Evolutionary conservation across 2,888 invertebrate species (phyloP).

Genomic region (Ochropleura leucogaster): DNA sequence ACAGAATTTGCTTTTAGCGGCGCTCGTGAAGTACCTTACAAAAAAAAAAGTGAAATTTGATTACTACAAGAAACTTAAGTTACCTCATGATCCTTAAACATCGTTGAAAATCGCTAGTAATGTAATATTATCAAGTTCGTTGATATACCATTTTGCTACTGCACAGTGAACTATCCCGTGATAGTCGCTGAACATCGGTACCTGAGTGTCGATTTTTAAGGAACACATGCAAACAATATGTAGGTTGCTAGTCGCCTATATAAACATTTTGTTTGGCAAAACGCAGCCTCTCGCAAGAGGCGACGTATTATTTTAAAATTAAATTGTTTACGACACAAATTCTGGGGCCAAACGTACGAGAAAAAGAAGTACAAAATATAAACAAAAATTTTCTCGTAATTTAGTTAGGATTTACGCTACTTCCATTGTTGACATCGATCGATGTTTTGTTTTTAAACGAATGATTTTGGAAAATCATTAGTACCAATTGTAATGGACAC

Average conservation of each 20-base stretch:
- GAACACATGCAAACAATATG: constrained; percentile 47
- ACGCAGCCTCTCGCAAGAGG: constrained; percentile 30
- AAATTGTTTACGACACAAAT: constrained; percentile 77
- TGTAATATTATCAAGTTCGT: constrained; percentile 34
- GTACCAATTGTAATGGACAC: constrained; percentile 26
- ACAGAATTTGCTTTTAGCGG: constrained; percentile 65
- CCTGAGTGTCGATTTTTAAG: constrained; percentile 58
- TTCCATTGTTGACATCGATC: constrained; percentile 69
- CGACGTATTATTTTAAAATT: constrained; percentile 67
- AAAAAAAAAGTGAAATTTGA: constrained; percentile 54
- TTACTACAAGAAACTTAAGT: constrained; percentile 58
- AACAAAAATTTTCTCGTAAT: constrained; percentile 82
- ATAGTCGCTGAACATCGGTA: constrained; percentile 31
- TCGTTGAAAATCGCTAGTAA: constrained; percentile 39
- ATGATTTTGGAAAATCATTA: constrained; percentile 47
- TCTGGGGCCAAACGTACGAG: constrained; percentile 88
- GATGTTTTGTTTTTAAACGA: constrained; percentile 59
- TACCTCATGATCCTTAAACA: constrained; percentile 61
- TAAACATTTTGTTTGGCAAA: constrained; percentile 49
- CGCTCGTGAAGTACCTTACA: constrained; percentile 64
- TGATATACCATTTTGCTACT: constrained; percentile 36
- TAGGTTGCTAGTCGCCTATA: constrained; percentile 45
- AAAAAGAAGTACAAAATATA: constrained; percentile 87
- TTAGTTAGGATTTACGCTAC: constrained; percentile 81
- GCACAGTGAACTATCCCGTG: constrained; percentile 18